Conservation (phyloP, 2,113 vertebrate genomes). For the Copsychus sechellarum region DNA sequence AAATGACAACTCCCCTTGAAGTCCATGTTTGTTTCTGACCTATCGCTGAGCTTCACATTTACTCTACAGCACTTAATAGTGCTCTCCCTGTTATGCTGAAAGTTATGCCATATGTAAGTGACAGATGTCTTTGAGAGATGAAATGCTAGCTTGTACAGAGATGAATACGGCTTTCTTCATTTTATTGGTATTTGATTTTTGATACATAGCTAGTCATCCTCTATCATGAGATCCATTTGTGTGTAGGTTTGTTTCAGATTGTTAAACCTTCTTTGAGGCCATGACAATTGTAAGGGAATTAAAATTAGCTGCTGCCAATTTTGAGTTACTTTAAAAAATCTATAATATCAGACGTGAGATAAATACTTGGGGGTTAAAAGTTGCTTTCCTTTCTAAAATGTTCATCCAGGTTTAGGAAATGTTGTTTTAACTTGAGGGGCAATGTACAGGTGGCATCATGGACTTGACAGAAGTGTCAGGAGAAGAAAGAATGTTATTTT, state of each 20-base stretch:
- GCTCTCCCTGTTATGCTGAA: neutral
- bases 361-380: neutral
- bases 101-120: neutral
- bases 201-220: neutral
- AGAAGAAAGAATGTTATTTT: neutral
- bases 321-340: neutral
- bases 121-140: neutral
- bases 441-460: neutral
- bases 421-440: neutral
- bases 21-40: neutral
- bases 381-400: neutral
- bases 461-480: neutral
- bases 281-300: neutral
- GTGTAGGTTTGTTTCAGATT: neutral
- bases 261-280: neutral
- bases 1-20: neutral
- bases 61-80: neutral
- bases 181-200: neutral
- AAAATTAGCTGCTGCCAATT: neutral
- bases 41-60: neutral
- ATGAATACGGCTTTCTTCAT: neutral
- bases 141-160: neutral
- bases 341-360: neutral
- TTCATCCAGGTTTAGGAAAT: neutral
- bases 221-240: neutral